These are phyloP conservation scores for Tachyglossus aculeatus DNA, from an alignment of 2,797 vertebrate genomes.

Conservation along the genomic window DNA sequence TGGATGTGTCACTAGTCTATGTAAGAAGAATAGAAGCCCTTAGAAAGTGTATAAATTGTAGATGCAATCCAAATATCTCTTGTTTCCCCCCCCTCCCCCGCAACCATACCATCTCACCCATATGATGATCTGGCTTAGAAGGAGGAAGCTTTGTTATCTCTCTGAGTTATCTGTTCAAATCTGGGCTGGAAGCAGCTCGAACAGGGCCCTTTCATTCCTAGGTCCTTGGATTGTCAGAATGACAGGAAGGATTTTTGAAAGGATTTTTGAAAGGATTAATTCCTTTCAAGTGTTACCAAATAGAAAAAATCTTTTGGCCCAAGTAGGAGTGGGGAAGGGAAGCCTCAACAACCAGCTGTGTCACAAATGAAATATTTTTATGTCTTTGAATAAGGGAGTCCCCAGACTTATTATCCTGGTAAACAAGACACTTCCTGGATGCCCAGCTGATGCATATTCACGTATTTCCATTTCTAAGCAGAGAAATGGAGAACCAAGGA, in stretches of 20 bases:
- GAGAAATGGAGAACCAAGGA: neutral
- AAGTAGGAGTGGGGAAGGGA: neutral
- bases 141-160: too few species aligned
- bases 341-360: too few species aligned
- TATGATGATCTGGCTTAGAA: too few species aligned
- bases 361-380: neutral
- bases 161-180: neutral
- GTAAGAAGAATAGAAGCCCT: too few species aligned
- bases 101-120: too few species aligned
- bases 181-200: neutral
- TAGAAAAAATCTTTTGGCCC: slow-evolving; percentile 2
- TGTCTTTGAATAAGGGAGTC: neutral
- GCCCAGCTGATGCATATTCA: neutral
- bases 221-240: neutral
- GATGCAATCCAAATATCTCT: too few species aligned
- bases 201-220: neutral
- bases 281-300: neutral
- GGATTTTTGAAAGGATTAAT: slow-evolving; percentile 17
- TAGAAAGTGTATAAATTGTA: too few species aligned
- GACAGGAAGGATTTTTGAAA: neutral
- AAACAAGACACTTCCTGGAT: neutral
- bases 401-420: neutral
- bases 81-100: too few species aligned
- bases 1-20: too few species aligned
- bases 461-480: neutral